Evolutionary conservation across 2,797 vertebrate genomes (phyloP), one percentile per base, ranked within the genome.

Genomic region (Parotocinclus haroldoi): DNA sequence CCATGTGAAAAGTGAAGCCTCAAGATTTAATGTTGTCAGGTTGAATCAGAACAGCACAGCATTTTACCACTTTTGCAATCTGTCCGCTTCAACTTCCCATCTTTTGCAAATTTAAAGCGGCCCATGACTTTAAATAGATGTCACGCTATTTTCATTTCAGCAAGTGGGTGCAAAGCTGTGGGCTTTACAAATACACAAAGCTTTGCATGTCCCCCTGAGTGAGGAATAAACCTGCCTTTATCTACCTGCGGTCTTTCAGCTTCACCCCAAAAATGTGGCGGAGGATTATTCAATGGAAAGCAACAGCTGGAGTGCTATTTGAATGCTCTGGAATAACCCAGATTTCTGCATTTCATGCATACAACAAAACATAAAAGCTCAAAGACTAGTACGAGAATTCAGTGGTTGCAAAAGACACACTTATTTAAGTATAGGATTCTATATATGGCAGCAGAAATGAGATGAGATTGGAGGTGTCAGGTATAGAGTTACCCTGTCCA

Each of bases 21-120:
- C 63, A 67, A 75, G 75, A 46, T 68, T 51, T 75, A 14, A 37
- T 76, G 63, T 75, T 76, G 82, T 82, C 80, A 75, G 67, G 69
- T 78, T 54, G 59, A 81, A 83, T 84, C 77, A 82, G 77, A 83
- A 71, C 59, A 62, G 60, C 67, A 60, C 39, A 73, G 59, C 17
- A 68, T 69, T 74, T 74, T 50, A 39, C 59, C 63, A 48, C 37
- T 60, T 56, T 53, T 36, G n/a, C 44, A 36, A 66, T 75, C 65
- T 71, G 39, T 53, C 50, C 51, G 48, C n/a, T 66, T 67, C 57
- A 57, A 39, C 44, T 45, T 51, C 45, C 66, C 64, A 57, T 62
- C 60, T 74, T 49, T 45, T 74, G 61, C 56, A 77, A 69, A 68
- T 74, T 76, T 78, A 68, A 76, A 74, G 68, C 62, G 60, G 62